Evolutionary conservation across 1,140 invertebrate species (phyloP).

Genomic region (Lordiphosa mommai): DNA sequence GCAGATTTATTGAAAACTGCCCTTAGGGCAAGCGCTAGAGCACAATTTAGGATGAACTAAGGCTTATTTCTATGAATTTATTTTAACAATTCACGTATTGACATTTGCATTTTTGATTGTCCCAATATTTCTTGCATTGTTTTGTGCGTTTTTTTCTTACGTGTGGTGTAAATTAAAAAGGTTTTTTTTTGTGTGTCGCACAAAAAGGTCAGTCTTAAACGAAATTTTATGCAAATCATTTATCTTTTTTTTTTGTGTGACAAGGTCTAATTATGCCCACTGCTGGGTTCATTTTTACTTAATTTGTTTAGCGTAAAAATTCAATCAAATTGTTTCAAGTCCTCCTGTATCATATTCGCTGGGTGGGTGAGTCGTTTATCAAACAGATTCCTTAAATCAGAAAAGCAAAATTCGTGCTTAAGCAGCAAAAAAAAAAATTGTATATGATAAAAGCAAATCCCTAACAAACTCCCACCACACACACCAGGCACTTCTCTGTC

Average conservation of each 20-base stretch:
- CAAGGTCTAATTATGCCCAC: constrained; percentile 53
- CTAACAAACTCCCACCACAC: constrained; percentile 18
- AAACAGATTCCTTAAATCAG: too few relatives aligned
- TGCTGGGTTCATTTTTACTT: constrained; percentile 4
- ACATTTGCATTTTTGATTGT: constrained; percentile 73
- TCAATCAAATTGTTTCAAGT: constrained; percentile 38
- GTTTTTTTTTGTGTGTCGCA: constrained; percentile 9
- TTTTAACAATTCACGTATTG: constrained; percentile 56
- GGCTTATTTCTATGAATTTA: constrained; percentile 34
- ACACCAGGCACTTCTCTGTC: constrained; percentile 15
- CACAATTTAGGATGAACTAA: background rate
- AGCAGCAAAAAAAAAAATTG: constrained; percentile 36
- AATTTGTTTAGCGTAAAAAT: constrained; percentile 7
- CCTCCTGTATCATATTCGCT: constrained; percentile 2
- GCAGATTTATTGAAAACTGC: constrained; percentile 44
- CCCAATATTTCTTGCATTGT: constrained; percentile 59
- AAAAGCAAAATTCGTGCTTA: constrained; percentile 45
- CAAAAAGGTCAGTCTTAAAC: constrained; percentile 1
- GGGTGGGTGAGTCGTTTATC: too few relatives aligned
- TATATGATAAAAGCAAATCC: constrained; percentile 34
- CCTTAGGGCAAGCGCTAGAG: background rate
- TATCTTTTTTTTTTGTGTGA: constrained; percentile 20
- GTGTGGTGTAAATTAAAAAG: constrained; percentile 62
- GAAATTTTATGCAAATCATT: constrained; percentile 64
- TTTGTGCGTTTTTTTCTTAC: constrained; percentile 40